Base-by-base conservation (phyloP, 1,140 invertebrate genomes). In the Drosophila athabasca region DNA sequence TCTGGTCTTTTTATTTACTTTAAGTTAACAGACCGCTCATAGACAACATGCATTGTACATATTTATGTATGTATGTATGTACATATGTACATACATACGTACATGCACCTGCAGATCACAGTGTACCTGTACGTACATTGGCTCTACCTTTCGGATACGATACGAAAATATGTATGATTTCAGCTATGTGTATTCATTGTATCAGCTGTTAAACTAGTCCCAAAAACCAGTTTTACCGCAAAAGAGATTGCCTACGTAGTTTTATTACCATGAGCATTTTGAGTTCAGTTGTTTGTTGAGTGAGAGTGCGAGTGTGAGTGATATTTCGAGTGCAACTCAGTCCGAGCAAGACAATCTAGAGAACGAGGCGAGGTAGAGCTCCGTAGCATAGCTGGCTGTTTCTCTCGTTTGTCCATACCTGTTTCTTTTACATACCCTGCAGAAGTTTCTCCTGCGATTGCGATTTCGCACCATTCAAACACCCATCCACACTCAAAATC, bases 51-150 rank as follows among this genome's bases (percentile, higher is more conserved):
- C 64, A 17, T 39, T 35, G 22, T 55, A 57, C 64, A 11, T 35
- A 13, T 11, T 4, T 13, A 13, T 11, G 76, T 46, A 68, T 31
- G 67, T 46, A 69, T 26, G 22, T 26, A 26, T 26, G 24, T 26
- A 26, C 5, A 3, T 65, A 39, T 39, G 11, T 39, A 11, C 35
- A 80, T 39, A 39, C 35, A 39, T 74, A 26, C 31, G 24, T 49
- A 57, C 46, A 68, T 84, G 81, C 81, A 84, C 81, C 81, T 84
- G 81, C 81, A 83, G 79, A 84, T 62, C 66, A 39, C 43, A 44
- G 67, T 39, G 35, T 62, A 72, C 70, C 71, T 74, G 70, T 58
- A 46, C 68, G 70, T 58, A 46, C 68, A 19, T 8, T 62, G 26
- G 44, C 62, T 22, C 22, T 69, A 55, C 67, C 67, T 69, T 69